These are phyloP conservation scores for Phainopepla nitens DNA, from an alignment of 2,113 vertebrate genomes.

Conservation along the genomic window DNA sequence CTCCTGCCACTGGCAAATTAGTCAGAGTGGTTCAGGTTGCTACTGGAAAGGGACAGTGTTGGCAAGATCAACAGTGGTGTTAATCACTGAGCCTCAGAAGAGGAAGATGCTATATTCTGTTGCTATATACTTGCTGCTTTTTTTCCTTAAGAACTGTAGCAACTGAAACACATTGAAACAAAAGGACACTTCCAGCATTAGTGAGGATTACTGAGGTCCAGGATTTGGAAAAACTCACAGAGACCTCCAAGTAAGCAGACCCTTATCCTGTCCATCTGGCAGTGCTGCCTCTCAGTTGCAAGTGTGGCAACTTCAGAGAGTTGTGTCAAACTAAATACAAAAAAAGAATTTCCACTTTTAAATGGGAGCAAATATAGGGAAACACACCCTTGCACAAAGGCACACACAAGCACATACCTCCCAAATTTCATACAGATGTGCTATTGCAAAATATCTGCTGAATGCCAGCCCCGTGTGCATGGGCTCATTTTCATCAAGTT, in stretches of 20 bases:
- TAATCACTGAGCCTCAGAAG: background rate
- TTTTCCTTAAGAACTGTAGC: background rate
- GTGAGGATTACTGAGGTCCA: background rate
- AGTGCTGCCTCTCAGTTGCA: background rate
- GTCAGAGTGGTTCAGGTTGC: background rate
- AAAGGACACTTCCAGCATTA: background rate
- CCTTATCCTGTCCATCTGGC: no score
- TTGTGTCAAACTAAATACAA: background rate
- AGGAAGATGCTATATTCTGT: background rate
- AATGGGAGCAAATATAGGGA: background rate
- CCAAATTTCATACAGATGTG: background rate
- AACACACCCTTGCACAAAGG: background rate
- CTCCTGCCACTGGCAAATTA: background rate
- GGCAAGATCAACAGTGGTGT: rapidly evolving
- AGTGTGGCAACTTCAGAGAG: rapidly evolving
- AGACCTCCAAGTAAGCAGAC: background rate
- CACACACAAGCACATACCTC: rapidly evolving
- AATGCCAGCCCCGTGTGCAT: background rate
- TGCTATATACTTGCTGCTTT: background rate
- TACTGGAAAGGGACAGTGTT: background rate
- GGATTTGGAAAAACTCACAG: background rate
- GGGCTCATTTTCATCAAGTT: background rate
- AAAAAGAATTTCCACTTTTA: background rate
- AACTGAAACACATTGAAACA: background rate
- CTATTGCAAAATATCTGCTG: background rate